Base-by-base conservation (phyloP, 2,797 vertebrate genomes). In the Eutrigla gurnardus region DNA sequence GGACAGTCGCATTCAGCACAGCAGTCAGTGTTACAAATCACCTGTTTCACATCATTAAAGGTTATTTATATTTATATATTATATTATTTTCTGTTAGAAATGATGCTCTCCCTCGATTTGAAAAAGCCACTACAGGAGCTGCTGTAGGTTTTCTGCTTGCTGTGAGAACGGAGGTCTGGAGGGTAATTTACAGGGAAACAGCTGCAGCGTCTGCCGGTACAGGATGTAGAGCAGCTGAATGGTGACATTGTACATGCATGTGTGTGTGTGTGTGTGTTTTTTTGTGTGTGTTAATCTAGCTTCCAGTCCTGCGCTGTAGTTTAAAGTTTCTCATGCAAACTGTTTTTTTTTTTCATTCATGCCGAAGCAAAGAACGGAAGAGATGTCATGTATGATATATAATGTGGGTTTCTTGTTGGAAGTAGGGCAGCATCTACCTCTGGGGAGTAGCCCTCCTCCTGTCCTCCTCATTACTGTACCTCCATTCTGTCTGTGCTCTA, bases 131-230 rank as follows among this genome's bases (percentile, higher is more conserved):
- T 49, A 35, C 67, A 18, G 70, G 15, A 62, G 70, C 75, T 49
- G 9, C 50, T 33, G 77, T 35, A 17, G 39, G 37, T 37, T 13
- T 25, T 40, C 46, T 42, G 17, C 50, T 39, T 46, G 36, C 72
- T 72, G 40, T 35, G 14, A 65, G n/a, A 42, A 11, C 42, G 52
- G 63, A 80, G 37, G 67, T 71, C 81, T 77, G 86, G 71, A 84
- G 77, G 74, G 75, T 84, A 49, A 25, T 45, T 87, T 61, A 70
- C 73, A 35, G 84, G 92, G 90, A 93, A 95, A 86, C 93, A 94
- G 92, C 92, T 94, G 93, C 85, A 84, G 60, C 1, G 15, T 53
- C 70, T 69, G 81, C 77, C 9, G 35, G 36, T 55, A 63, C 86
- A 92, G 91, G 91, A 93, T 89, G 83, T 82, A 42, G 67, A 78